Percentiles rank a stretch among this genome's conserved stretches.
Conservation (phyloP, 2,888 invertebrate species). For the Stenchaetothrips biformis region DNA sequence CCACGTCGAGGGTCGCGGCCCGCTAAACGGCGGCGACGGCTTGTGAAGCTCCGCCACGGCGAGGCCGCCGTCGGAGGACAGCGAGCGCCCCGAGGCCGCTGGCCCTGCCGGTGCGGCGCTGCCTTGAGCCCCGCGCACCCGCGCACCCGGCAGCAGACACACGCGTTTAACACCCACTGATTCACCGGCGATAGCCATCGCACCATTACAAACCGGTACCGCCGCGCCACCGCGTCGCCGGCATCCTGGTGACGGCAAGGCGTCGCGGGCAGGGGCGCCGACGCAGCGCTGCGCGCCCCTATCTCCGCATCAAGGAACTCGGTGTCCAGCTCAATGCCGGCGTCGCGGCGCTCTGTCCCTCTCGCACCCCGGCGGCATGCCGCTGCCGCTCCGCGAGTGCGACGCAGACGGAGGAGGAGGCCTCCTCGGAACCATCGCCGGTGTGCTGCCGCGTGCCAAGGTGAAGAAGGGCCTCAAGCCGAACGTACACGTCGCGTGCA, state of each 20-base stretch:
- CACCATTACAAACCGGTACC: background rate
- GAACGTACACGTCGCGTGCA: too few species aligned
- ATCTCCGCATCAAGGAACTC: conserved; percentile 5
- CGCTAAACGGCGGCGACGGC: too few species aligned
- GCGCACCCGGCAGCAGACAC: background rate
- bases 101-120: background rate
- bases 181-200: background rate
- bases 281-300: background rate
- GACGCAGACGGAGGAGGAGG: background rate
- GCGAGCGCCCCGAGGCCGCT: background rate
- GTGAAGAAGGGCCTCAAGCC: background rate
- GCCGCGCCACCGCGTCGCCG: background rate
- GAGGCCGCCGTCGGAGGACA: too few species aligned
- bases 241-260: background rate
- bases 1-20: too few species aligned
- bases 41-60: too few species aligned
- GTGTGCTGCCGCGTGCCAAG: background rate
- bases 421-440: too few species aligned
- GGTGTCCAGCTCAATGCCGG: background rate
- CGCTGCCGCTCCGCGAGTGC: background rate
- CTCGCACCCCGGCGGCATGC: background rate
- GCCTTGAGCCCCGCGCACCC: background rate
- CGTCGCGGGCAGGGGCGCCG: background rate
- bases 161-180: conserved; percentile 15
- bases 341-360: background rate